Evolutionary conservation across 2,888 invertebrate species (phyloP).

Genomic region (Volucella zonaria): DNA sequence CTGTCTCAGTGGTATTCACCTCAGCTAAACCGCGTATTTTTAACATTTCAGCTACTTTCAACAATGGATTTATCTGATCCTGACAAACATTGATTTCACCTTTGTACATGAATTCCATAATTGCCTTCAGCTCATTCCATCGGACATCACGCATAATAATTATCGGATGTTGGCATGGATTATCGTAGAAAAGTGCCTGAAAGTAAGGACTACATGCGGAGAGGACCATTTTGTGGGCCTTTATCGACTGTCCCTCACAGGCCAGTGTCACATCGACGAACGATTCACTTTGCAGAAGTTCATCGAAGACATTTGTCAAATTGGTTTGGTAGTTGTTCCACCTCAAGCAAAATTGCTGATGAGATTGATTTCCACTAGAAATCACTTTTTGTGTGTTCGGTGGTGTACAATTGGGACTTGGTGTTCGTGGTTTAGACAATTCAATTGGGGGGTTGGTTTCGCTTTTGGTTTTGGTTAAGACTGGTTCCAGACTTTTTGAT

Average conservation of each 20-base stretch:
- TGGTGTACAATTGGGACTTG: conserved; percentile 44
- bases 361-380: conserved; percentile 41
- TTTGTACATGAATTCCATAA: conserved; percentile 97
- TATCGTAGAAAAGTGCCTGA: conserved; percentile 94
- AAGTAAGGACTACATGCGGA: conserved; percentile 97
- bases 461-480: conserved; percentile 31
- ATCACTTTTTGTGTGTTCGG: conserved; percentile 11
- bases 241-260: conserved; percentile 94
- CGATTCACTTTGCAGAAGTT: conserved; percentile 93
- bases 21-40: conserved; percentile 94
- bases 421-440: conserved; percentile 54
- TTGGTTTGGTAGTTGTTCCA: conserved; percentile 97
- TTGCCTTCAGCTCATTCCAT: conserved; percentile 94
- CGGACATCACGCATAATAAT: conserved; percentile 95
- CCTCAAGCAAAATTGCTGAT: conserved; percentile 90
- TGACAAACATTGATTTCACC: conserved; percentile 97
- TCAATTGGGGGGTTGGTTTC: conserved; percentile 50
- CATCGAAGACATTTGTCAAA: conserved; percentile 91
- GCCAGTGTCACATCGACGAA: conserved; percentile 96
- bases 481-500: conserved; percentile 44
- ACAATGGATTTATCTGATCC: conserved; percentile 93
- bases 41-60: conserved; percentile 93
- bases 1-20: conserved; percentile 84
- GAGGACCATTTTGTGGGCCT: conserved; percentile 96
- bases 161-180: conserved; percentile 96